Base-by-base conservation (phyloP, 2,888 invertebrate species). In the Cremastinae sp. region DNA sequence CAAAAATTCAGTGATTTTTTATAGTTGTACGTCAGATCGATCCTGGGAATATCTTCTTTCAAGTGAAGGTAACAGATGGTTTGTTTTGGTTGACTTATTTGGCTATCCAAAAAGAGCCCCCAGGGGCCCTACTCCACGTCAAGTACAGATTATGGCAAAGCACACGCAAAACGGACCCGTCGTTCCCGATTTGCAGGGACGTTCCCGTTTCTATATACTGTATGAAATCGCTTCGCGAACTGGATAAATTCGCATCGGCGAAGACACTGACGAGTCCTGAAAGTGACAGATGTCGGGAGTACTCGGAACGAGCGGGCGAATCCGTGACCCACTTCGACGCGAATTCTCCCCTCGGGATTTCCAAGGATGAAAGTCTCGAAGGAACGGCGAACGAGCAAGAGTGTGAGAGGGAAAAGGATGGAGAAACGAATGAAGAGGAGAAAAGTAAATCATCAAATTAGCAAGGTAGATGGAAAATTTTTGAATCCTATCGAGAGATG, bases 191-290 rank as follows among this genome's bases (percentile, higher is more conserved):
- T 77, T 74, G 47, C 61, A 74, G 53, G 61, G 51, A 70, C 55
- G 47, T 35, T 51, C 10, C n/a, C 12, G 41, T 41, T n/a, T 41
- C n/a, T 41, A 8, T 41, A 12, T 41, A 58, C 43, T 55, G 37
- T 55, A 62, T 58, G 43, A 51, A 49, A 43, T 16, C 70, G 77
- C 65, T 74, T 74, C 65, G 56, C 70, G 74, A 77, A 77, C 69
- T 73, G 77, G 74, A 76, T 77, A 77, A 77, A 77, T 77, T 77
- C 77, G 74, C 77, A 74, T 77, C 77, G 77, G 49, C 70, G 77
- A 77, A 77, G 70, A 77, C 77, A 77, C 77, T 77, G 77, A 77
- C 77, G 77, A 77, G 73, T 77, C 61, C 74, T 77, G 74, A 74
- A 74, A 74, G 77, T 74, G 77, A 70, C 77, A 77, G 77, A 77